These are phyloP conservation scores for Dipodomys spectabilis DNA, from an alignment of 2,113 vertebrate genomes.

Conservation along the genomic window DNA sequence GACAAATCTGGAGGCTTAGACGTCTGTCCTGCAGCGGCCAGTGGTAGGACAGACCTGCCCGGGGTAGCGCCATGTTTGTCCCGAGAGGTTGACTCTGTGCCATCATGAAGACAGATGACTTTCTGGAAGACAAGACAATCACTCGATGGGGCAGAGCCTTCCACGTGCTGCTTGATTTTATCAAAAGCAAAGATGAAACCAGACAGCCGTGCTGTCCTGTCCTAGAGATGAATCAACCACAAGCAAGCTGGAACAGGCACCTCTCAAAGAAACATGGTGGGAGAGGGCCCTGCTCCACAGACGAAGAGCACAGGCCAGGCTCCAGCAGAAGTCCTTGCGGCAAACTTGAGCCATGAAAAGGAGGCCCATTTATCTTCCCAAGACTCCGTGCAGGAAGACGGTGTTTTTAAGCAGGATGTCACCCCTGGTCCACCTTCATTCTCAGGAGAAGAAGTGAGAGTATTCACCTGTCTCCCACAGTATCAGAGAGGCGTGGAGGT, in stretches of 20 bases:
- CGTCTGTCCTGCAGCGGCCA: neutral
- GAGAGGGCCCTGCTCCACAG: neutral
- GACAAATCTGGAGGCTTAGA: neutral
- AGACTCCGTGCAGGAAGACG: neutral
- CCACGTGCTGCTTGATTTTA: neutral
- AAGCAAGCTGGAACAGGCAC: rapidly evolving
- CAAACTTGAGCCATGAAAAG: neutral
- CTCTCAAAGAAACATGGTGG: rapidly evolving
- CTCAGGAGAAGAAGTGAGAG: neutral
- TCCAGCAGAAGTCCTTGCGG: too few species aligned
- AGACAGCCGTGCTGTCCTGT: neutral
- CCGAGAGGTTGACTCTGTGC: neutral
- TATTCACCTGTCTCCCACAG: rapidly evolving
- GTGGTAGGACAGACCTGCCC: rapidly evolving
- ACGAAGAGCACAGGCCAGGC: rapidly evolving
- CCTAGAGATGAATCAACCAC: neutral
- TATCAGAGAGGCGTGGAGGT: rapidly evolving
- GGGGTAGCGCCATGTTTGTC: neutral
- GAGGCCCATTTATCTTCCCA: neutral
- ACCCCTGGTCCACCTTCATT: neutral
- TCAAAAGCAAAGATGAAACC: neutral
- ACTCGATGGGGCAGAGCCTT: neutral
- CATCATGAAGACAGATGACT: rapidly evolving
- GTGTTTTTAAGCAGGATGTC: neutral
- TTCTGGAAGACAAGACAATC: neutral